Evolutionary conservation across 2,113 vertebrate species (phyloP).

Genomic region (Hydrochoerus hydrochaeris): DNA sequence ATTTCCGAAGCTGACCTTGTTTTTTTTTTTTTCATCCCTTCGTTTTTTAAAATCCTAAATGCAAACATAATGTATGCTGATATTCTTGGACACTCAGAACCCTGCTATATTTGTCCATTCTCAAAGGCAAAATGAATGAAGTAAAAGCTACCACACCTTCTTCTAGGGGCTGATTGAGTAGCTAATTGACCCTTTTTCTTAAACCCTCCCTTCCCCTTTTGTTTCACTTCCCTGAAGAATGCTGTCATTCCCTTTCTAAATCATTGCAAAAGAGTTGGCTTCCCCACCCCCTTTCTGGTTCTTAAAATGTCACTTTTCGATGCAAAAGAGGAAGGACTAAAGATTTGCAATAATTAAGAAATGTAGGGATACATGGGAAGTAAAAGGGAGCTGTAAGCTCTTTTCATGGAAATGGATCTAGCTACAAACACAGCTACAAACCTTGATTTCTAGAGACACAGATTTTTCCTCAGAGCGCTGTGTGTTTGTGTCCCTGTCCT

Average conservation of each 20-base stretch:
- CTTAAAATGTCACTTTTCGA: not conserved
- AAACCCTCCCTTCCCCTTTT: slow-evolving; percentile 59
- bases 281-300: not conserved
- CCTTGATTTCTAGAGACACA: not conserved
- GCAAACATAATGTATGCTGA: slow-evolving; percentile 83
- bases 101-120: not conserved
- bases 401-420: slow-evolving; percentile 52
- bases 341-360: not conserved
- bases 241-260: slow-evolving; percentile 65
- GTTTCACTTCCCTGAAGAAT: slow-evolving; percentile 70
- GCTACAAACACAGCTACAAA: not conserved
- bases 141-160: not conserved
- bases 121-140: slow-evolving; percentile 74
- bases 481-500: not conserved
- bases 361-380: not conserved
- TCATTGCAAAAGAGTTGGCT: slow-evolving; percentile 51
- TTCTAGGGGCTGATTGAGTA: slow-evolving; percentile 52
- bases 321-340: not conserved
- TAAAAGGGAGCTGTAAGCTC: slow-evolving; percentile 6
- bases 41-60: slow-evolving; percentile 85
- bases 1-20: slow-evolving; percentile 95
- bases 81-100: slow-evolving; percentile 79
- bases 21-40: slow-evolving; percentile 77
- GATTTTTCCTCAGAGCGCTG: not conserved
- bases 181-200: slow-evolving; percentile 50